These are phyloP conservation scores for Lophotriccus pileatus DNA, from an alignment of 2,797 vertebrate species.

Conservation along the genomic window DNA sequence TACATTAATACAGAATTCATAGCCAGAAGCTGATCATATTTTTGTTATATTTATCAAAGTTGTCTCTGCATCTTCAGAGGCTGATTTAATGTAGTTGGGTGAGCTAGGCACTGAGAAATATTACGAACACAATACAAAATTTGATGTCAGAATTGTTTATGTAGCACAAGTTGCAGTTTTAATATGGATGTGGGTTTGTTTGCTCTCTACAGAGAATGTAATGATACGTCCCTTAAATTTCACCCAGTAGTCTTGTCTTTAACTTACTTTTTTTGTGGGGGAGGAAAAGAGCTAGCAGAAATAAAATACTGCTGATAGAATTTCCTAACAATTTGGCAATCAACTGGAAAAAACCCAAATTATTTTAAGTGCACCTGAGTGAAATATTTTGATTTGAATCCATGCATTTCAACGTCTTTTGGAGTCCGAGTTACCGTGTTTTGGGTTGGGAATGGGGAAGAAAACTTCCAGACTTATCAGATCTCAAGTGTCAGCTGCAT, in stretches of 20 bases:
- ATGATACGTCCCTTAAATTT: neutral
- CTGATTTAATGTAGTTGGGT: neutral
- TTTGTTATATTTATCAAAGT: neutral
- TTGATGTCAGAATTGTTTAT: neutral
- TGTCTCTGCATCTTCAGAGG: neutral
- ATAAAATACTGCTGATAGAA: neutral
- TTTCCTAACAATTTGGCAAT: neutral
- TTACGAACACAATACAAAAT: neutral
- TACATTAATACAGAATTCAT: neutral
- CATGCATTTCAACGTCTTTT: neutral
- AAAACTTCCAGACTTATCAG: neutral
- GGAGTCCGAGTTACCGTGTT: neutral
- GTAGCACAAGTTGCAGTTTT: neutral
- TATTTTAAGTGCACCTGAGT: neutral
- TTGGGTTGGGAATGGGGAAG: neutral
- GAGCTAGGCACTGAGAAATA: neutral
- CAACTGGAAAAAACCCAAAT: neutral
- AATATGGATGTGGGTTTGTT: neutral
- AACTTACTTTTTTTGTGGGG: neutral
- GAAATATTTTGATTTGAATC: neutral
- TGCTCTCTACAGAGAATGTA: neutral
- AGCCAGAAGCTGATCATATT: neutral
- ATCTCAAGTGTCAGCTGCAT: neutral
- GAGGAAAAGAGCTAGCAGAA: neutral
- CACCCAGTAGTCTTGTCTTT: neutral